Evolutionary conservation across 2,113 vertebrate species (phyloP).

Genomic region (Perca schrenkii): DNA sequence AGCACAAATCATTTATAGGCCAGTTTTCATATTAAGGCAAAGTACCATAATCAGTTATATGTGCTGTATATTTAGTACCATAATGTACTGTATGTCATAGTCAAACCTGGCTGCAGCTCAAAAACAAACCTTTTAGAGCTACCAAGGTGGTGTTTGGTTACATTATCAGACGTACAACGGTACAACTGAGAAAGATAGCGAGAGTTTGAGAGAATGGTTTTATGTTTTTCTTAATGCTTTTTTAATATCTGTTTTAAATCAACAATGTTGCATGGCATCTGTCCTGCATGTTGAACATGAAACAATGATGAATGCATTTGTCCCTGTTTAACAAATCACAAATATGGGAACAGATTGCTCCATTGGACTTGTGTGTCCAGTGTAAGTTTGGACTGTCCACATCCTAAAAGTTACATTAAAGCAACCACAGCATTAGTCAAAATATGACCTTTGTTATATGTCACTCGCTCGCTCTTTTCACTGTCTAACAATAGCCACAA

Average conservation of each 20-base stretch:
- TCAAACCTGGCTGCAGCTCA: slow-evolving; percentile 1
- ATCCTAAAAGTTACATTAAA: slow-evolving; percentile 13
- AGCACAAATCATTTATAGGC: slow-evolving; percentile 40
- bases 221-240: neutral
- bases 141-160: neutral
- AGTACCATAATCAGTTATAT: slow-evolving; percentile 29
- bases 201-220: neutral
- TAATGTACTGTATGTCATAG: slow-evolving; percentile 14
- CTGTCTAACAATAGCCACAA: neutral
- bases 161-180: neutral
- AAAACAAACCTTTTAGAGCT: neutral
- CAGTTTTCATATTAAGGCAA: slow-evolving; percentile 50
- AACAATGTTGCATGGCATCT: neutral
- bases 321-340: neutral
- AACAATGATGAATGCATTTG: neutral
- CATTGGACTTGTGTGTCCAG: neutral
- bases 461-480: neutral
- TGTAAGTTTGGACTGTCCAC: neutral
- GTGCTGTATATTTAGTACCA: slow-evolving; percentile 3
- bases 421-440: neutral
- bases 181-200: neutral
- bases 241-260: slow-evolving; percentile 1
- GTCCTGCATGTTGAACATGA: neutral
- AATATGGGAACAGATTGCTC: too few species aligned
- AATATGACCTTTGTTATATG: slow-evolving; percentile 16